A percentile compares a stretch with the other conserved stretches of the same genome.
Evolutionary conservation across 2,888 invertebrate genomes (phyloP).

Genomic region (Mycogona germanica): DNA sequence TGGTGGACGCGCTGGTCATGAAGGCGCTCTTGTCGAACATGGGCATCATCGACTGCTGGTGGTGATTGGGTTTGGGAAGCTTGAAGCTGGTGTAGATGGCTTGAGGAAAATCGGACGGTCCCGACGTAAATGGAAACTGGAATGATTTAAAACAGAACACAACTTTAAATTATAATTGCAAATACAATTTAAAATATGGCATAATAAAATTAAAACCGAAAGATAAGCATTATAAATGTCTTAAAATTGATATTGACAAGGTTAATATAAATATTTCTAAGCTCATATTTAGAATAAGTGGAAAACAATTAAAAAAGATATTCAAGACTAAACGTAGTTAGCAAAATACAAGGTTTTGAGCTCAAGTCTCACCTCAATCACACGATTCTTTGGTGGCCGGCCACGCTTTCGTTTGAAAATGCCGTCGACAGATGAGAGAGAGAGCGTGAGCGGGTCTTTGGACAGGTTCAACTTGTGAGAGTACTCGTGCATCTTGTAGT

Average conservation of each 20-base stretch:
- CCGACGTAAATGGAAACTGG: conserved; percentile 21
- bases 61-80: conserved; percentile 51
- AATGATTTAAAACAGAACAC: background rate
- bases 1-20: background rate
- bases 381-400: conserved; percentile 90
- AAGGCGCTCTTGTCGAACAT: conserved; percentile 7
- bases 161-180: no score
- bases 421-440: conserved; percentile 63
- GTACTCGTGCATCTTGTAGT: conserved; percentile 73
- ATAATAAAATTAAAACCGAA: no score
- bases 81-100: conserved; percentile 90
- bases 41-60: conserved; percentile 7
- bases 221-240: no score
- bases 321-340: no score
- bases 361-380: conserved; percentile 63
- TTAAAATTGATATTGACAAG: no score
- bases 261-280: conserved; percentile 21
- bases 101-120: conserved; percentile 52
- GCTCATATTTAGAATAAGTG: no score
- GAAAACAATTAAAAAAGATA: no score
- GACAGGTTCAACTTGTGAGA: conserved; percentile 36
- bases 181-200: no score
- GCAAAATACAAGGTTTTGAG: conserved; percentile 3
- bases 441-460: conserved; percentile 34
- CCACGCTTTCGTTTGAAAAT: conserved; percentile 88